Evolutionary conservation across 2,113 vertebrate species (phyloP).

Genomic region (Notarius lentiginosus): DNA sequence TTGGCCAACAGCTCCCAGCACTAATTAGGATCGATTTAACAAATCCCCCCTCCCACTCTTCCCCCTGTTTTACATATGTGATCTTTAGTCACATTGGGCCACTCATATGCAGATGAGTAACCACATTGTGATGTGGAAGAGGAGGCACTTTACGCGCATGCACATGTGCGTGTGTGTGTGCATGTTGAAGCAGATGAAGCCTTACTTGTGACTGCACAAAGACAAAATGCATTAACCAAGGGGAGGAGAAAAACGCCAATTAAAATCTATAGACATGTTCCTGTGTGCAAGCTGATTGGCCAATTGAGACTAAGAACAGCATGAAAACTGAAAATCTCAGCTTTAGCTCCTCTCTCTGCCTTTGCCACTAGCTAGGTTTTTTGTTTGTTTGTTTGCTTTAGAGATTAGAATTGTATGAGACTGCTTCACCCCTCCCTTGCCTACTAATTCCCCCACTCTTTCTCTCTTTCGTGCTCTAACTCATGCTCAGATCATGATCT

Average conservation of each 20-base stretch:
- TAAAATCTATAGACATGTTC: slow-evolving; percentile 39
- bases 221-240: slow-evolving; percentile 49
- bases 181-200: slow-evolving; percentile 46
- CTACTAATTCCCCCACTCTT: background rate
- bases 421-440: slow-evolving; percentile 31
- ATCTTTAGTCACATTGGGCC: slow-evolving; percentile 50
- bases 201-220: slow-evolving; percentile 51
- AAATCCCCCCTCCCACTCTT: slow-evolving; percentile 6
- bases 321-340: slow-evolving; percentile 32
- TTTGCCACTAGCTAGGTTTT: slow-evolving; percentile 62
- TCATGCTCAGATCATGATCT: slow-evolving; percentile 14
- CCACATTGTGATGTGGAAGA: slow-evolving; percentile 29
- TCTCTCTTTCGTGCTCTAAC: background rate
- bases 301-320: slow-evolving; percentile 41
- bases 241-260: slow-evolving; percentile 53
- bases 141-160: slow-evolving; percentile 1
- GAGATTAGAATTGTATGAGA: slow-evolving; percentile 88
- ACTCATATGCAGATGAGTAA: slow-evolving; percentile 50
- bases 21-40: slow-evolving; percentile 50
- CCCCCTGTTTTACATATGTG: slow-evolving; percentile 51
- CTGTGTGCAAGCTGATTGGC: slow-evolving; percentile 48
- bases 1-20: slow-evolving; percentile 41
- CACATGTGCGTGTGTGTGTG: slow-evolving; percentile 13
- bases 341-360: slow-evolving; percentile 23
- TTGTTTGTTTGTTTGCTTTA: slow-evolving; percentile 80